phyloP scores from a whole-genome alignment of 1,140 invertebrate genomes.

The Euwallacea fornicatus region DNA sequence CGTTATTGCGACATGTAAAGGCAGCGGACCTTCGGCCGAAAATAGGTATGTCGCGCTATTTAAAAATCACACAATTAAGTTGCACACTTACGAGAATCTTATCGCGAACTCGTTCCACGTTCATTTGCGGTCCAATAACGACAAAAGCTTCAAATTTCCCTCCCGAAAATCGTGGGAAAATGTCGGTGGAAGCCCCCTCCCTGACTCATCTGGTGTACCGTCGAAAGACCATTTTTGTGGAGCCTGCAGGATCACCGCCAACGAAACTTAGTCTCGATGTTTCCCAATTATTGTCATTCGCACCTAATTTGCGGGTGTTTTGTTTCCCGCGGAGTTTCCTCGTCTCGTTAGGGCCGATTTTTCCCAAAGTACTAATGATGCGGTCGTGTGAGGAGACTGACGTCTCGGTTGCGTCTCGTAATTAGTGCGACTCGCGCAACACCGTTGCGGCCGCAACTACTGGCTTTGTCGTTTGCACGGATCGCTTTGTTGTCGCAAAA shows the following conservation, averaged over 20 bases:
- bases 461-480: slow-evolving; percentile 24
- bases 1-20: too few relatives aligned
- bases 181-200: too few relatives aligned
- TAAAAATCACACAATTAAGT: too few relatives aligned
- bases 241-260: neutral
- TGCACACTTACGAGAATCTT: too few relatives aligned
- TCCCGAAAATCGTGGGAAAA: too few relatives aligned
- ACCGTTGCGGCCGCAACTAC: slow-evolving; percentile 9
- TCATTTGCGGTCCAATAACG: too few relatives aligned
- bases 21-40: too few relatives aligned
- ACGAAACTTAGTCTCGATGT: neutral
- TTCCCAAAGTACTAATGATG: slow-evolving; percentile 25
- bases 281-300: neutral
- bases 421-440: slow-evolving; percentile 21
- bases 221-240: too few relatives aligned
- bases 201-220: too few relatives aligned
- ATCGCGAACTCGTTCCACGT: too few relatives aligned
- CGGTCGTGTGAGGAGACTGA: slow-evolving; percentile 18
- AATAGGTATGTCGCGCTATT: too few relatives aligned
- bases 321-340: neutral
- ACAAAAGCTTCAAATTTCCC: too few relatives aligned
- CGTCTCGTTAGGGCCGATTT: slow-evolving; percentile 1
- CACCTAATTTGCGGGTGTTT: neutral
- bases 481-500: slow-evolving; percentile 29
- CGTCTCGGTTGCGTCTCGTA: slow-evolving; percentile 26